Base-by-base conservation (phyloP, 2,888 invertebrate species). In the Lasioglossum oenotherae region DNA sequence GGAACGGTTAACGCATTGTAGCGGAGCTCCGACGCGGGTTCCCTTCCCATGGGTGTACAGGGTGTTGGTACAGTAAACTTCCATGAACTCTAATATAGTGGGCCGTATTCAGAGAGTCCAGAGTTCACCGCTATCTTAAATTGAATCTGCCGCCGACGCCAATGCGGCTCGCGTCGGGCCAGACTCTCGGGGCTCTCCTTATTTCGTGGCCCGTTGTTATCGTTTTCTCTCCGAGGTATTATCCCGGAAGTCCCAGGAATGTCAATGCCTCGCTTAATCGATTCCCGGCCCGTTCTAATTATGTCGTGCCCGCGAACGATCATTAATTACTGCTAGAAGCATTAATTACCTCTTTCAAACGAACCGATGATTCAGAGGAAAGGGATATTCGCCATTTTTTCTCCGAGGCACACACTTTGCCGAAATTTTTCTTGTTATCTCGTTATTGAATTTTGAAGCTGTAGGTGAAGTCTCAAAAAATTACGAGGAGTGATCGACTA, bases 81-180 rank as follows among this genome's bases (percentile, higher is more conserved):
- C 86, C 87, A 91, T 87, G 86, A 92, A 91, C 91, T 92, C 89
- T 89, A 89, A 91, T 90, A 91, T 89, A 91, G 89, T 82, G 78
- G 71, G 86, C 87, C 82, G 90, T 87, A 90, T 91, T 92, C 91
- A 88, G 89, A 86, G 90, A 91, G 92, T 88, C 87, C 89, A 91
- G 90, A 92, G 89, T 91, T 92, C 90, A 85, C 89, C 89, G 91
- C 91, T 93, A 93, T 93, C 93, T 93, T 91, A 93, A 93, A 93
- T 93, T 93, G 93, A 93, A 93, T 93, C 93, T 92, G 92, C 92
- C 91, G 87, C 91, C 93, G 91, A 92, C 92, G 91, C 88, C 88
- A 89, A 90, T 92, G 91, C 91, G 90, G 86, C 83, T 80, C 84
- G 86, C 75, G 87, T 87, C 82, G 81, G 67, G 6, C 60, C 60